Conservation (phyloP, 2,888 invertebrate genomes). For the Chelonus formosanus region DNA sequence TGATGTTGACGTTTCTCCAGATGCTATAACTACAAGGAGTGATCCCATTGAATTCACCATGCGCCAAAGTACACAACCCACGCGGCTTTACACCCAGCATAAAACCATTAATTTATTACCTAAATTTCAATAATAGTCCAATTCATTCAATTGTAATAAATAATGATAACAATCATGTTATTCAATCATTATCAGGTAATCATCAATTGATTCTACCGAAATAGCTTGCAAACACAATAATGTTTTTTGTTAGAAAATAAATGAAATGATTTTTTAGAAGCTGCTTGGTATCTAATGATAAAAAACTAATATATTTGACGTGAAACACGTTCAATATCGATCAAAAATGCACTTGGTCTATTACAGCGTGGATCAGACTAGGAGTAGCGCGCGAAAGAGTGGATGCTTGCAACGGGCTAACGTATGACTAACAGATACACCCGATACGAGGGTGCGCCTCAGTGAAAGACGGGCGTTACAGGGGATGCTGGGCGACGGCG, state of each 20-base stretch:
- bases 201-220: too few species aligned
- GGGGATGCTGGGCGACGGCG: conserved; percentile 65
- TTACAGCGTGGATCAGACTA: conserved; percentile 33
- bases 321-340: conserved; percentile 3
- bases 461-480: conserved; percentile 51
- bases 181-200: too few species aligned
- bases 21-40: conserved; percentile 34
- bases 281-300: background rate
- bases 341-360: background rate
- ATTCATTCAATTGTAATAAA: background rate
- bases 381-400: conserved; percentile 39
- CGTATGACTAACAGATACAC: conserved; percentile 62
- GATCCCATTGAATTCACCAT: conserved; percentile 36
- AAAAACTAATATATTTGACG: background rate
- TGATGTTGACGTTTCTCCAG: conserved; percentile 34
- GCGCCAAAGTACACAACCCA: conserved; percentile 24
- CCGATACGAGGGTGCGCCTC: conserved; percentile 62
- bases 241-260: too few species aligned
- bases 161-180: too few species aligned
- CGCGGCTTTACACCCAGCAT: background rate
- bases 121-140: background rate
- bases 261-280: too few species aligned
- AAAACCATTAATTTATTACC: background rate
- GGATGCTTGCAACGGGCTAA: conserved; percentile 58
- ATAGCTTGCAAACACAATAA: too few species aligned